These are phyloP conservation scores for Epiblema foenella DNA, from an alignment of 2,888 invertebrate species.

Conservation along the genomic window DNA sequence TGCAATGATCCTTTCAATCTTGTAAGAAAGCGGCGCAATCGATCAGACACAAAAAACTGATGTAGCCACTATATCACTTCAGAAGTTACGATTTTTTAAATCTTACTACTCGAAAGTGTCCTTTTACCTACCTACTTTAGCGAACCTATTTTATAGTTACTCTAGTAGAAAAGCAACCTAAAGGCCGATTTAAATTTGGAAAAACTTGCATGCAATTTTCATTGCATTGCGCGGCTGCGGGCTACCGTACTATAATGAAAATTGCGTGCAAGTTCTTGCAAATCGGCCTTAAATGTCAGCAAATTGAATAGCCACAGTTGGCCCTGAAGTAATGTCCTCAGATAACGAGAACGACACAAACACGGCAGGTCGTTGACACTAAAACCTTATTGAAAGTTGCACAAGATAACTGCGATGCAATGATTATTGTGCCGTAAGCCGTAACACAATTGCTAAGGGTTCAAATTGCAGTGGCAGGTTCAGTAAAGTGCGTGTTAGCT, in stretches of 20 bases:
- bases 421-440: not conserved
- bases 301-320: conserved; percentile 25
- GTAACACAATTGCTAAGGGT: conserved; percentile 8
- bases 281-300: not conserved
- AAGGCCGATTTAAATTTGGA: no score
- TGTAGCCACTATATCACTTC: no score
- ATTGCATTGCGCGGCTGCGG: no score
- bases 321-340: conserved; percentile 37
- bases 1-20: not conserved
- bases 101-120: no score
- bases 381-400: conserved; percentile 45
- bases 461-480: conserved; percentile 6
- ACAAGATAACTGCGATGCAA: conserved; percentile 33
- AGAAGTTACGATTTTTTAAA: no score
- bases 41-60: no score
- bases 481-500: conserved; percentile 1
- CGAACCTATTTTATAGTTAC: no score
- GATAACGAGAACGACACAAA: conserved; percentile 39
- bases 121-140: no score
- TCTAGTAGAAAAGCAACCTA: no score
- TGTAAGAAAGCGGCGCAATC: no score
- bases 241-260: no score
- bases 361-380: conserved; percentile 47
- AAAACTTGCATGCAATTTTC: no score
- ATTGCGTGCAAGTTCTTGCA: not conserved